Evolutionary conservation across 2,113 vertebrate genomes (phyloP), one percentile per base, ranked within the genome.

Genomic region (Eudyptes chrysolophus): DNA sequence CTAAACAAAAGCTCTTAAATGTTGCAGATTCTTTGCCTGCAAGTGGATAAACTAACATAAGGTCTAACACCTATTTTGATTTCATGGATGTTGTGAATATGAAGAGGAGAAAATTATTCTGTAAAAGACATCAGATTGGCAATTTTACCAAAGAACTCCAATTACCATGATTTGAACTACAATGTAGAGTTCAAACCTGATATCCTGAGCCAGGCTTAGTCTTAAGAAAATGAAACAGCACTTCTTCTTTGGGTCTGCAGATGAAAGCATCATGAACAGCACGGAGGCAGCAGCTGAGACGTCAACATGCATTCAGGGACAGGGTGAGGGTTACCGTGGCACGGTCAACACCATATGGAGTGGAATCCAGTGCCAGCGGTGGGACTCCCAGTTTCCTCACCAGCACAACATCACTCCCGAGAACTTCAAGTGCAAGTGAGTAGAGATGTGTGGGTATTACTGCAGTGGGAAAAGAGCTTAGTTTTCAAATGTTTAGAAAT

Each of bases 361-460:
- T 14, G 99, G 99, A 55, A 97, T 99, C 87, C 98, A 87, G 14
- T 99, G 99, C 96, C 99, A 99, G 82, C 98, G 98, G 65, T 99
- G 99, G 99, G 99, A 99, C 96, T 98, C 98, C 4, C 99, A 99
- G 96, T 98, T 98, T 96, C 99, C 99, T 92, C 99, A 99, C 92
- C 98, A 99, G 77, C 99, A 99, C 96, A 98, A 99, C 46, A 98
- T 99, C 96, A 98, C 98, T 61, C 98, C 99, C 13, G 98, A 99
- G 94, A 99, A 99, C 96, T 99, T 99, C 97, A 98, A 98, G 86
- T 99, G 99, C 99, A 99, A 99, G 99, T 99, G 96, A 99, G 99
- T 99, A 86, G 54, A 82, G 38, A 34, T 13, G 3, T 14, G 29
- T 29, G 76, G 44, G 20, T 87, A 9, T 51, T 54, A 29, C 8